A percentile compares a stretch with the other conserved stretches of the same genome.
These are phyloP conservation scores for Meteorus cinctellus DNA, from an alignment of 2,888 invertebrate genomes.

Conservation along the genomic window DNA sequence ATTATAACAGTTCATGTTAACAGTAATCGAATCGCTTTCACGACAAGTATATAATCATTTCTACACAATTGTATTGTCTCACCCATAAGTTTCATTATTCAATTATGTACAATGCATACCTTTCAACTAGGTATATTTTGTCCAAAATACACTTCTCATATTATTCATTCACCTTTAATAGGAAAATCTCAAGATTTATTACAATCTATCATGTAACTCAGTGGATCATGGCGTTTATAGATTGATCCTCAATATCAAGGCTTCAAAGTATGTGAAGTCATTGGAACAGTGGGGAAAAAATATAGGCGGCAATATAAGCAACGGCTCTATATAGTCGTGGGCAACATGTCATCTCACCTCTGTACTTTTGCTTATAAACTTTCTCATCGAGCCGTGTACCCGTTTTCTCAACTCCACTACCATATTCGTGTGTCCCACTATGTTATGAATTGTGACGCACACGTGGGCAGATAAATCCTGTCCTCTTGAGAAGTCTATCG, in stretches of 20 bases:
- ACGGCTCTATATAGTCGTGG: background rate
- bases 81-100: too few species aligned
- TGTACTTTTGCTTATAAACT: background rate
- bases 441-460: background rate
- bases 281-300: background rate
- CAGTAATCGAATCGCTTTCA: too few species aligned
- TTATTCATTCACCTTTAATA: too few species aligned
- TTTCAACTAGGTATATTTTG: too few species aligned
- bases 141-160: too few species aligned
- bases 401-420: background rate
- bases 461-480: conserved; percentile 3
- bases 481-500: background rate
- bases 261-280: background rate
- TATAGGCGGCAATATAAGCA: background rate
- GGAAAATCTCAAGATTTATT: too few species aligned
- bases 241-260: background rate
- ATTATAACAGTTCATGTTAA: too few species aligned
- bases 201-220: too few species aligned
- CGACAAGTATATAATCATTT: too few species aligned
- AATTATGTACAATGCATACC: too few species aligned
- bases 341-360: conserved; percentile 9
- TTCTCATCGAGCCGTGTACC: background rate
- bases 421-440: conserved; percentile 12
- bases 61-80: too few species aligned
- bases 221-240: background rate